Base-by-base conservation (phyloP, 2,888 invertebrate species). In the Drosophila kanekoi region DNA sequence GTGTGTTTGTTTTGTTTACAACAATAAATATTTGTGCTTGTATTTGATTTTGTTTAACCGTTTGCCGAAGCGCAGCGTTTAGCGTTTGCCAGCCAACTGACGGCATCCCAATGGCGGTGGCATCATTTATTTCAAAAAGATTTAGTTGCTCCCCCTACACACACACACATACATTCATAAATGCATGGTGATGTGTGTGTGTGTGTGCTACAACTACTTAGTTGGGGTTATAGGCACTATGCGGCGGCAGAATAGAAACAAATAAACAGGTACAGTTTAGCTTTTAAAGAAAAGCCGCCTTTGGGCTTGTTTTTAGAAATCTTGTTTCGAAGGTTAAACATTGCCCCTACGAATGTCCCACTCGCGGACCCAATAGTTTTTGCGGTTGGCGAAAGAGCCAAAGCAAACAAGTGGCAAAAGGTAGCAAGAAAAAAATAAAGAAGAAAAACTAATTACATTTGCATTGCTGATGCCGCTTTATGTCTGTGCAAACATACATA, bases 51-150 rank as follows among this genome's bases (percentile, higher is more conserved):
- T 63, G 38, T 18, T 67, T 60, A 53, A 37, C 77, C 58, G 77
- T 41, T 44, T 54, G 68, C 43, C 44, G 79, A 40, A 63, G 65
- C 79, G 72, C 56, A 79, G 77, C 81, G 89, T 70, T 80, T 66
- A 76, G 71, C 77, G 89, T 77, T 70, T 85, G 77, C 68, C 75
- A 71, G 58, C 49, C 83, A 73, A 86, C 85, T 86, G 89, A 89
- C 72, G 56, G 63, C 71, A 75, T 71, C 59, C 57, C 49, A 56
- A 65, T 63, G 38, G 48, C 56, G 59, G 66, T 54, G 74, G 66
- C 87, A 87, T 82, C 79, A 82, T 89, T 85, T 85, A 79, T 81
- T 74, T 60, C 33, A 62, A 61, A 65, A 44, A 81, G 48, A 81
- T 84, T 72, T 81, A 81, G 79, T 67, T 51, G 69, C 49, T 65